phyloP scores from a whole-genome alignment of 2,113 vertebrate species.

The Taxidea taxus region DNA sequence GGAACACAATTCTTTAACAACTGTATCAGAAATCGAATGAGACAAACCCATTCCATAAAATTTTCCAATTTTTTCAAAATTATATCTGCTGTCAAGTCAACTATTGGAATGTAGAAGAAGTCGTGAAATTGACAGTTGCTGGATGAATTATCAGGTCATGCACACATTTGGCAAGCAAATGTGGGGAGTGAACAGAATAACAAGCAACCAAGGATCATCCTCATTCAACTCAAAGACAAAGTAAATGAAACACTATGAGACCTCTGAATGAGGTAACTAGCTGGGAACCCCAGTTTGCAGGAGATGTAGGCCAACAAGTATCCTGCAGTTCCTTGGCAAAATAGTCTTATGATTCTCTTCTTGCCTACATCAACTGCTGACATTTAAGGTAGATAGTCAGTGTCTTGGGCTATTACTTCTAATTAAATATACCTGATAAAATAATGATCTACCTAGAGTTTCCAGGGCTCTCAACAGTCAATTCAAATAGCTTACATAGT shows the following conservation, averaged over 20 bases:
- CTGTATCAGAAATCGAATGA: constrained; percentile 33
- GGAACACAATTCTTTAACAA: constrained; percentile 41
- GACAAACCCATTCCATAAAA: constrained; percentile 61
- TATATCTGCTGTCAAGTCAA: constrained; percentile 62
- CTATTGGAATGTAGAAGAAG: not conserved
- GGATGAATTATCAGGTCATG: not conserved
- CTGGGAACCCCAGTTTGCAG: not conserved
- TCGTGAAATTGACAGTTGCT: not conserved
- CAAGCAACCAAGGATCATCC: not conserved
- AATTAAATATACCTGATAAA: constrained; percentile 7
- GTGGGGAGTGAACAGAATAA: not conserved
- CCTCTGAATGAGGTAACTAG: not conserved
- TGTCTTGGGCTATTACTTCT: not conserved
- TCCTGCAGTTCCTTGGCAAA: not conserved
- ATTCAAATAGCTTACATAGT: not conserved
- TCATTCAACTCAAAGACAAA: not conserved
- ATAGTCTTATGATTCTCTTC: not conserved
- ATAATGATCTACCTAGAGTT: constrained; percentile 13
- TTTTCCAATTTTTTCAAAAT: constrained; percentile 67
- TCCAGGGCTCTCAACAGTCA: not conserved
- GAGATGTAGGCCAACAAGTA: not conserved
- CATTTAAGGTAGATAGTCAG: not conserved
- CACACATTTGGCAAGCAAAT: not conserved
- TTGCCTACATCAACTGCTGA: not conserved
- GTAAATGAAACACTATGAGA: not conserved